These are phyloP conservation scores for Gymnoscopelus microlampas DNA, from an alignment of 2,797 vertebrate species.

Conservation along the genomic window DNA sequence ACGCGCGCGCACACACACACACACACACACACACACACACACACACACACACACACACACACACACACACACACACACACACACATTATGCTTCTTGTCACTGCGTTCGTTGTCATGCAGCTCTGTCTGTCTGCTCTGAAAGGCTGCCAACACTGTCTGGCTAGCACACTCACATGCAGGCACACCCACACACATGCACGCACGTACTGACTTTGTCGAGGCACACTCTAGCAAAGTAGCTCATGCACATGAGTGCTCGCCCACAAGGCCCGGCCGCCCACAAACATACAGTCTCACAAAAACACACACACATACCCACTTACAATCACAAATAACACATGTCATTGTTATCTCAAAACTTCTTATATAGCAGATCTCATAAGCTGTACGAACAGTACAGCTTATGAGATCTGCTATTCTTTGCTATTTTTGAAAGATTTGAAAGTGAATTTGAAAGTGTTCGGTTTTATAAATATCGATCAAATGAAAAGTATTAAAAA, in stretches of 20 bases:
- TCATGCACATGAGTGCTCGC: slow-evolving; percentile 8
- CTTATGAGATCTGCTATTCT: too few species aligned
- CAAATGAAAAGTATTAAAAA: too few species aligned
- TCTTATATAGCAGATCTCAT: too few species aligned
- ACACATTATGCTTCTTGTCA: slow-evolving; percentile 66
- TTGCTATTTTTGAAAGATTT: too few species aligned
- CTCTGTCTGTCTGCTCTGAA: slow-evolving; percentile 33
- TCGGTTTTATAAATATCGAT: too few species aligned
- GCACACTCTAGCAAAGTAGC: not conserved
- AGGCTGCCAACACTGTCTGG: slow-evolving; percentile 37
- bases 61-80: slow-evolving; percentile 19
- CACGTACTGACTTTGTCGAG: slow-evolving; percentile 24
- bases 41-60: slow-evolving; percentile 16
- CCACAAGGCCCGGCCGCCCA: not conserved
- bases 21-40: slow-evolving; percentile 47
- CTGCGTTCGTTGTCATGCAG: slow-evolving; percentile 64
- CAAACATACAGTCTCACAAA: not conserved
- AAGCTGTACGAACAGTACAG: too few species aligned
- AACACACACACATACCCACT: not conserved
- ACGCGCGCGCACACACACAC: not conserved
- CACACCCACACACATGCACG: not conserved
- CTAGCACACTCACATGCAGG: not conserved
- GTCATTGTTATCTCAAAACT: too few species aligned
- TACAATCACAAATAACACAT: not conserved
- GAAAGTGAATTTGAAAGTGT: too few species aligned